A percentile compares a stretch with the other conserved stretches of the same genome.
phyloP scores from a whole-genome alignment of 1,140 invertebrate species.

The Achatina immaculata region DNA sequence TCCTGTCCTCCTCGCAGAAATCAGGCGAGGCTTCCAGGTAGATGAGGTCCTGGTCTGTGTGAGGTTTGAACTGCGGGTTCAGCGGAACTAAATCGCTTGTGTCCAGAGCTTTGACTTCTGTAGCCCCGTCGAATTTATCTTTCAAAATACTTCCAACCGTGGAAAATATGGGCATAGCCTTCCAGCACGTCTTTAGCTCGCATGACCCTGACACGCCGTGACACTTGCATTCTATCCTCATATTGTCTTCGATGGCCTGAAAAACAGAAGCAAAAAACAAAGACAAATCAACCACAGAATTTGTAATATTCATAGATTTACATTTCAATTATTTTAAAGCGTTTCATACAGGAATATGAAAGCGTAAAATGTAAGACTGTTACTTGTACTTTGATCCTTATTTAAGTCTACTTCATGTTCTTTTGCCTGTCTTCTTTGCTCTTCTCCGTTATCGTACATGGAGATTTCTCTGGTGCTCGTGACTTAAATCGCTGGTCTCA shows the following conservation, averaged over 20 bases:
- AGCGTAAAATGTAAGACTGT: too few relatives aligned
- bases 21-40: constrained; percentile 91
- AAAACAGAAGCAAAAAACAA: constrained; percentile 11
- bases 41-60: constrained; percentile 81
- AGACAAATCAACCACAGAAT: too few relatives aligned
- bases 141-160: constrained; percentile 85
- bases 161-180: constrained; percentile 86
- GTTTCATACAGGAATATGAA: too few relatives aligned
- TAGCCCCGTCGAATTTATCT: constrained; percentile 87
- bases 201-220: constrained; percentile 97
- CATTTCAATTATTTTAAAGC: too few relatives aligned
- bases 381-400: too few relatives aligned
- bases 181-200: constrained; percentile 95
- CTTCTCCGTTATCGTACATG: too few relatives aligned
- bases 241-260: constrained; percentile 67
- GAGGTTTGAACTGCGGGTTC: constrained; percentile 67
- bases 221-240: constrained; percentile 83
- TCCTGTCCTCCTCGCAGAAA: constrained; percentile 88
- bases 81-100: constrained; percentile 59
- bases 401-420: too few relatives aligned
- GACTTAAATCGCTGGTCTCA: too few relatives aligned
- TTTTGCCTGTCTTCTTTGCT: too few relatives aligned
- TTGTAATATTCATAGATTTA: too few relatives aligned
- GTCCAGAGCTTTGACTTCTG: constrained; percentile 75
- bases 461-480: too few relatives aligned